These are phyloP conservation scores for Bombus terrestris DNA, from an alignment of 1,140 invertebrate genomes.

Conservation along the genomic window DNA sequence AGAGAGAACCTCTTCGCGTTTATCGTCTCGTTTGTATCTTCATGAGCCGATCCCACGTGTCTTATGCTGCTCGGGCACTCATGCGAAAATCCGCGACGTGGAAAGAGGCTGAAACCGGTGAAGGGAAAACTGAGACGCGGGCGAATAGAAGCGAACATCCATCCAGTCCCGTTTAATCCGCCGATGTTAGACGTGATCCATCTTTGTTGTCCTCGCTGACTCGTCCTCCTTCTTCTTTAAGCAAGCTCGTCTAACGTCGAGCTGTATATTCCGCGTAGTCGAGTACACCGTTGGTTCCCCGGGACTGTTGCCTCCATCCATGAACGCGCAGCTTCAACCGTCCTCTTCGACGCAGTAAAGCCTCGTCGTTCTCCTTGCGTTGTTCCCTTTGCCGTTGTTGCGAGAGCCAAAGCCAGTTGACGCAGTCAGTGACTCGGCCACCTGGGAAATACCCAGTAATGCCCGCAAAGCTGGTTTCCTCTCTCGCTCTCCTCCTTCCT, in stretches of 20 bases:
- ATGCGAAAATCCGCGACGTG: slow-evolving; percentile 4
- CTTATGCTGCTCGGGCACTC: slow-evolving; percentile 10
- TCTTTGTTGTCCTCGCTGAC: slow-evolving; percentile 27
- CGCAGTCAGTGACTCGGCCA: slow-evolving; percentile 62
- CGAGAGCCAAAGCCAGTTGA: slow-evolving; percentile 54
- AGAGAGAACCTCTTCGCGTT: background rate
- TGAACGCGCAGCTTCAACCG: background rate
- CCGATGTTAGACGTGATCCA: slow-evolving; percentile 51
- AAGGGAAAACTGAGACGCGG: background rate
- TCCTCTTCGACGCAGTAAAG: background rate
- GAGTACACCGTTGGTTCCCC: background rate
- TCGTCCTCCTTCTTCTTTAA: background rate
- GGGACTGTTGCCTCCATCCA: background rate
- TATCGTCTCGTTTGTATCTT: slow-evolving; percentile 12
- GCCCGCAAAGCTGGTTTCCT: slow-evolving; percentile 65
- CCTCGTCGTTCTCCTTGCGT: slow-evolving; percentile 33
- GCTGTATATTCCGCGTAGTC: background rate
- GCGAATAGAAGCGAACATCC: background rate
- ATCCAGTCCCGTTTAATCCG: slow-evolving; percentile 48
- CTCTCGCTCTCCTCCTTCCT: background rate
- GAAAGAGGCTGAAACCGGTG: background rate
- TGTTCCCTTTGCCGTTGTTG: slow-evolving; percentile 54
- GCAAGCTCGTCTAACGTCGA: background rate
- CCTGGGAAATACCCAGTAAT: slow-evolving; percentile 74
- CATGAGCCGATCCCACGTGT: background rate